Conservation (phyloP, 2,113 vertebrate species). For the Oryzias curvinotus region DNA sequence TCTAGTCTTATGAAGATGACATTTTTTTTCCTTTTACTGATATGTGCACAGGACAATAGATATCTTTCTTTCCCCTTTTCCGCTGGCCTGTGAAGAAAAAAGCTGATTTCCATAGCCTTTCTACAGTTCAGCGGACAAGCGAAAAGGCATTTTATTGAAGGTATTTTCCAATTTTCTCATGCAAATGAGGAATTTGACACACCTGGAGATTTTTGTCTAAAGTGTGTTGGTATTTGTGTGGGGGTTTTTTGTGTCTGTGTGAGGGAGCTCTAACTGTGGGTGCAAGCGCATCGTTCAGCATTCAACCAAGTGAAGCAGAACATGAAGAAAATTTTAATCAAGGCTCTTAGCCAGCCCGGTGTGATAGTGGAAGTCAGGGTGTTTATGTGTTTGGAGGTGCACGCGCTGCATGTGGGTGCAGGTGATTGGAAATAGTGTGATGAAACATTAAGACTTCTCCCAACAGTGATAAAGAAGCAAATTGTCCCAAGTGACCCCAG, state of each 20-base stretch:
- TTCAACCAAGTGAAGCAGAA: conserved; percentile 61
- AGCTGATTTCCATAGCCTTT: conserved; percentile 43
- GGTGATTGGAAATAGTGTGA: conserved; percentile 52
- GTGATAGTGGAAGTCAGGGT: conserved; percentile 31
- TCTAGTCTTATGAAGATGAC: too few species aligned
- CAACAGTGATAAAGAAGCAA: conserved; percentile 57
- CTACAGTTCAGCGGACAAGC: conserved; percentile 41
- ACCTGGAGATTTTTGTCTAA: conserved; percentile 39
- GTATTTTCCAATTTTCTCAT: conserved; percentile 62
- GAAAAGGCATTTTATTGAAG: conserved; percentile 28
- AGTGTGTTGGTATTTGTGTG: conserved; percentile 5
- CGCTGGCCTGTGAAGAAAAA: conserved; percentile 14
- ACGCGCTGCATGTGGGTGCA: conserved; percentile 23
- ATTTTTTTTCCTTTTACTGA: too few species aligned
- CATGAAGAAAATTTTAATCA: conserved; percentile 69
- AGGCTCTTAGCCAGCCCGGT: conserved; percentile 54
- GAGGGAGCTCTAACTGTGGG: conserved; percentile 52
- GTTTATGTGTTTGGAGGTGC: conserved; percentile 12
- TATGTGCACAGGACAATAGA: conserved; percentile 25
- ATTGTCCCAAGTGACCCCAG: conserved; percentile 42
- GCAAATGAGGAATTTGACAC: conserved; percentile 62
- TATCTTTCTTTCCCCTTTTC: conserved; percentile 27
- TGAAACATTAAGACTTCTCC: conserved; percentile 52
- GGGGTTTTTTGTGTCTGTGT: background rate
- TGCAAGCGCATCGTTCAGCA: conserved; percentile 60